These are phyloP conservation scores for Leucoma salicis DNA, from an alignment of 2,888 invertebrate genomes.

Conservation along the genomic window DNA sequence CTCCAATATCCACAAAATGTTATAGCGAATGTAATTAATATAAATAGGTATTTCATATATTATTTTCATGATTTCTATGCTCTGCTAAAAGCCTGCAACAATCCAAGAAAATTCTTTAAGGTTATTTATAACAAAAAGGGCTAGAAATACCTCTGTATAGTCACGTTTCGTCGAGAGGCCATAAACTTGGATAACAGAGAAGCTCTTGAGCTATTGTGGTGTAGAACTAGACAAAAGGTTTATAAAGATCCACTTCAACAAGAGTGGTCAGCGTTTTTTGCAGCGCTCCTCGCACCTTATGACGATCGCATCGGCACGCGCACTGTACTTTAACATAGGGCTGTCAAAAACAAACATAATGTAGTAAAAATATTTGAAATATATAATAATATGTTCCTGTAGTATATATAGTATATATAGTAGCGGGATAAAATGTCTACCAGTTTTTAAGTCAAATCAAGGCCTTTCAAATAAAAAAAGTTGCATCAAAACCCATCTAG, in stretches of 20 bases:
- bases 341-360: slow-evolving; percentile 8
- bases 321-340: slow-evolving; percentile 37
- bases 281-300: slow-evolving; percentile 56
- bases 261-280: slow-evolving; percentile 69
- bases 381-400: neutral
- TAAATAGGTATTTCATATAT: no score
- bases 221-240: slow-evolving; percentile 56
- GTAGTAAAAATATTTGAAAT: neutral
- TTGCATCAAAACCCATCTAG: no score
- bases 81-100: no score
- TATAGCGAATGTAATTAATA: no score
- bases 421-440: no score
- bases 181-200: slow-evolving; percentile 42
- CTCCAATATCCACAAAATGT: neutral
- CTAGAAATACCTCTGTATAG: slow-evolving; percentile 9
- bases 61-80: no score
- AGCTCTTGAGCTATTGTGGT: slow-evolving; percentile 50
- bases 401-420: neutral
- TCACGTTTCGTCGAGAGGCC: slow-evolving; percentile 28
- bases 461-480: no score
- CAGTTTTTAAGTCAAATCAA: no score
- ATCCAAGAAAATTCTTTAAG: no score
- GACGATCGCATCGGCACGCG: slow-evolving; percentile 61
- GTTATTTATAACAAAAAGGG: no score
- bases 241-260: slow-evolving; percentile 53